Conservation (phyloP, 2,888 invertebrate species). For the Esperia sulphurella region DNA sequence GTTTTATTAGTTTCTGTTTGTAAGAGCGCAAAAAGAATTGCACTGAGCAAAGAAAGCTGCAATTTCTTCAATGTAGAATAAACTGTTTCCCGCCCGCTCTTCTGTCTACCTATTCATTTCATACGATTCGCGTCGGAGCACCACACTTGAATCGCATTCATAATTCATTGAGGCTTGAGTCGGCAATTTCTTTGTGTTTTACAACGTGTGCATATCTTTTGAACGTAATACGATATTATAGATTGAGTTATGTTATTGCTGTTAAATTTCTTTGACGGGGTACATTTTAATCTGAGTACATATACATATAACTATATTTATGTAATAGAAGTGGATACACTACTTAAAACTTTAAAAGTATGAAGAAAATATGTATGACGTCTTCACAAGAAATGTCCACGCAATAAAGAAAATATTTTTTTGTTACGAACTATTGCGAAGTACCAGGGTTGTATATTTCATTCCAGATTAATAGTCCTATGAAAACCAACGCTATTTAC, state of each 20-base stretch:
- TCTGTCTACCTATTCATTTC: conserved; percentile 31
- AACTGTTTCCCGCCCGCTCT: conserved; percentile 16
- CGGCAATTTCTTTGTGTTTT: conserved; percentile 31
- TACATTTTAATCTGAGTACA: not conserved
- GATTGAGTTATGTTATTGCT: conserved; percentile 13
- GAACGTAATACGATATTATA: conserved; percentile 19
- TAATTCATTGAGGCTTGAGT: conserved; percentile 30
- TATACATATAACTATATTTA: too few species aligned
- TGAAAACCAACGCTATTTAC: too few species aligned
- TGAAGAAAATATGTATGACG: too few species aligned
- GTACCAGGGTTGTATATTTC: conserved; percentile 18
- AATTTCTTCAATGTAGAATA: conserved; percentile 32
- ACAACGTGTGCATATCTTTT: conserved; percentile 23
- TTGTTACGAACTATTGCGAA: conserved; percentile 1
- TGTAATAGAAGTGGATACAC: too few species aligned
- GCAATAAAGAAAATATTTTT: too few species aligned
- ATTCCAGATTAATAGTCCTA: too few species aligned
- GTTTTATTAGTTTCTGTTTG: conserved; percentile 2
- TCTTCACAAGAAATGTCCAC: too few species aligned
- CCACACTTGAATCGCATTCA: conserved; percentile 30
- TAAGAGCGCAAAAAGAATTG: conserved; percentile 24
- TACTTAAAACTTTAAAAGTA: too few species aligned
- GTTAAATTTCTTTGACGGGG: not conserved
- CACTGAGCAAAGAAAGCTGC: conserved; percentile 25
- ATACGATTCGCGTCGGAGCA: conserved; percentile 34